Evolutionary conservation across 2,888 invertebrate species (phyloP).

Genomic region (Tipula lateralis): DNA sequence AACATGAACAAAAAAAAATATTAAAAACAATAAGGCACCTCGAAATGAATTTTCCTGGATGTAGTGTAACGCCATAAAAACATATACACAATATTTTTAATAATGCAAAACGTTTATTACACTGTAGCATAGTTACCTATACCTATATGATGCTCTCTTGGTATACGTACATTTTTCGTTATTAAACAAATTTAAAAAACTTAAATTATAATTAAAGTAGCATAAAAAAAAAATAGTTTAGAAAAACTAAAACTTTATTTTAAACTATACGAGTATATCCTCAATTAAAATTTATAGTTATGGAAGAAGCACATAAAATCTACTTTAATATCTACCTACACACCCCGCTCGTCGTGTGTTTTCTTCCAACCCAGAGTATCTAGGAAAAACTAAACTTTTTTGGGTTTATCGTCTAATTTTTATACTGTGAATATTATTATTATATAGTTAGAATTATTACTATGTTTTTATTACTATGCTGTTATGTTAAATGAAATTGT

Average conservation of each 20-base stretch:
- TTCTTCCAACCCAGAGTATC: background rate
- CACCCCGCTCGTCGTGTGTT: background rate
- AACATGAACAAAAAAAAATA: background rate
- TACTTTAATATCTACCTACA: background rate
- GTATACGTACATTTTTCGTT: background rate
- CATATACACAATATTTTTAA: background rate
- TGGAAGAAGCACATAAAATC: background rate
- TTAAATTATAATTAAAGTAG: constrained; percentile 13
- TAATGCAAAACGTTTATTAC: background rate
- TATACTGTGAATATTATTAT: background rate
- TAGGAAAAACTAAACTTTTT: background rate
- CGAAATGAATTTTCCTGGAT: background rate
- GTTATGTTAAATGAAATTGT: background rate
- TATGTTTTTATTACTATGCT: background rate
- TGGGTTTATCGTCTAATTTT: background rate
- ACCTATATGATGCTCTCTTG: no score
- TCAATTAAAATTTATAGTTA: background rate
- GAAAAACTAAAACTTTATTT: background rate
- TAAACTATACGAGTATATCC: background rate
- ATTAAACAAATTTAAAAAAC: constrained; percentile 14
- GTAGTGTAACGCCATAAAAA: background rate
- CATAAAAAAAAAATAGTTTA: background rate
- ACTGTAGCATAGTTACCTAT: no score
- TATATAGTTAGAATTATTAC: background rate
- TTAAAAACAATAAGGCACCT: background rate